Evolutionary conservation across 2,113 vertebrate genomes (phyloP), one percentile per base, ranked within the genome.

Genomic region (Microtus oregoni): DNA sequence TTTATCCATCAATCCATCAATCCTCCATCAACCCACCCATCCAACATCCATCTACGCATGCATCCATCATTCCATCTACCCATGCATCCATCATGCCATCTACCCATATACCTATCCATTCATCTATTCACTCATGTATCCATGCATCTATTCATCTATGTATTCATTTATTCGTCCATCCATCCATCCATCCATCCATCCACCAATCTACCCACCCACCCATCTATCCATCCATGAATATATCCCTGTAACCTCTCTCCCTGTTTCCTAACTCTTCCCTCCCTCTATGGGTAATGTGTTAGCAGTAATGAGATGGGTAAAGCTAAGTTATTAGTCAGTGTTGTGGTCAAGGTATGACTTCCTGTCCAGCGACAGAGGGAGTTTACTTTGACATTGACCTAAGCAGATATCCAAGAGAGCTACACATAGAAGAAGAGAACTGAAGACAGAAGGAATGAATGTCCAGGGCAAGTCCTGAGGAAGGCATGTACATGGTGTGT

Each of bases 171-270:
- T 22, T 3, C 17, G 22, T 20, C 13, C 0, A 79, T 3, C 11
- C 50, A 12, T 12, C 50, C 11, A 50, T 10, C 50, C 50, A 52
- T 8, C 76, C 7, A 50, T 50, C 47, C 77, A 55, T 12, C 3
- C 30, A 55, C 9, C 17, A 17, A 72, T 15, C 50, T 11, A 13
- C 1, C 24, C 2, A 30, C 0, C 28, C 7, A 50, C 2, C 28
- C n/a, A 63, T 41, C 4, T 20, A 79, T 32, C 8, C 4, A 82
- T 61, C 35, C 2, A 15, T 41, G 14, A 28, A 11, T 10, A 22
- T 22, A 47, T 47, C 26, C 6, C 26, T 32, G 15, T 5, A 86
- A 11, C 22, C 35, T 82, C 55, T 82, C 22, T 82, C 35, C 52
- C 22, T 61, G 55, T 38, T 82, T n/a, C 13, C 32, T 30, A 82